Evolutionary conservation across 2,888 invertebrate species (phyloP).

Genomic region (Ophioninae sp.): DNA sequence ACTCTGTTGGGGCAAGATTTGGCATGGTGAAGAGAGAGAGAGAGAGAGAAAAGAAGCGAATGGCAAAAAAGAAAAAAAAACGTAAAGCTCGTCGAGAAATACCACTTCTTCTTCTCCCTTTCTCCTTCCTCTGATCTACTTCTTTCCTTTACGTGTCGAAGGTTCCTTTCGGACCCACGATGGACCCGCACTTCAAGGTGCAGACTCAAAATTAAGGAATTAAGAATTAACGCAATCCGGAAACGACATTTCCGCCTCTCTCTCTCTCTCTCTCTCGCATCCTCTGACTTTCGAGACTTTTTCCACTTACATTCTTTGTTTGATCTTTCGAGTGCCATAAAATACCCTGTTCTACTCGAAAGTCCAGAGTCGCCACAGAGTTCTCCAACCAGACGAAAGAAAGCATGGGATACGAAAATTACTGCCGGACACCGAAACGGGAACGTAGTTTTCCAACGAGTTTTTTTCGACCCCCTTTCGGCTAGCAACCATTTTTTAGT

Average conservation of each 20-base stretch:
- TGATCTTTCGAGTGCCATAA: constrained; percentile 52
- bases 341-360: not conserved
- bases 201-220: constrained; percentile 76
- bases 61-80: constrained; percentile 46
- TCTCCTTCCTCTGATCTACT: not conserved
- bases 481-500: not conserved
- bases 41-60: not conserved
- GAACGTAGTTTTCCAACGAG: not conserved
- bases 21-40: constrained; percentile 28
- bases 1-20: not conserved
- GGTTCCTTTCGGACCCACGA: constrained; percentile 43
- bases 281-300: constrained; percentile 17
- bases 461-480: not conserved
- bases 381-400: not conserved
- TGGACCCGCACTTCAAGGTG: constrained; percentile 70
- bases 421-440: not conserved
- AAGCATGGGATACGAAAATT: not conserved
- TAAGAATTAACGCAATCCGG: constrained; percentile 76
- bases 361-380: not conserved
- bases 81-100: constrained; percentile 42
- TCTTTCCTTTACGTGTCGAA: not conserved
- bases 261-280: constrained; percentile 6
- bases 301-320: constrained; percentile 56
- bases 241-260: constrained; percentile 65
- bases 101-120: constrained; percentile 2